Conservation (phyloP, 2,113 vertebrate species). For the Bagarius yarrelli region DNA sequence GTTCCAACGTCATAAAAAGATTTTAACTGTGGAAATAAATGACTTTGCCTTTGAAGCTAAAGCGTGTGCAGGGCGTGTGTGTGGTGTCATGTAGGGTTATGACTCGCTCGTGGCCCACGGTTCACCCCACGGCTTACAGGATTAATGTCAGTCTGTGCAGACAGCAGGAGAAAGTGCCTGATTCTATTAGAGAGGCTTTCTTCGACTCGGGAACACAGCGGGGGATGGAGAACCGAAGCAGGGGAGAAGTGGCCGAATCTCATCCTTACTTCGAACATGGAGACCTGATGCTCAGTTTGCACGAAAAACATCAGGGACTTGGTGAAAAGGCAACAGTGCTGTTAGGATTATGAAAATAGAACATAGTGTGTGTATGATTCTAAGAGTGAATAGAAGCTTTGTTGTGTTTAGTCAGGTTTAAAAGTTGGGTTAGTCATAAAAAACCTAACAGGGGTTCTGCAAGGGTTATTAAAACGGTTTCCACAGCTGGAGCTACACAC, state of each 20-base stretch:
- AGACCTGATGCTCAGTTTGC: constrained; percentile 12
- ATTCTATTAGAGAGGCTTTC: constrained; percentile 31
- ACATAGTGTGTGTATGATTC: not conserved
- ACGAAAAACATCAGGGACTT: not conserved
- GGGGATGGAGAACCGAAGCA: constrained; percentile 22
- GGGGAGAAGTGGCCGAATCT: constrained; percentile 1
- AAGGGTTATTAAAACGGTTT: not conserved
- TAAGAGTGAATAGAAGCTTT: not conserved
- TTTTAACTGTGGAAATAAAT: not conserved
- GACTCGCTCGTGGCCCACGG: constrained; percentile 18
- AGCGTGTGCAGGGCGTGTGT: constrained; percentile 2
- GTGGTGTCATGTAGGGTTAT: not conserved
- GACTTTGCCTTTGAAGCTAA: not conserved
- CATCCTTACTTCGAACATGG: not conserved
- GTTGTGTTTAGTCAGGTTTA: not conserved
- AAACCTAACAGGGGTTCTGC: not conserved
- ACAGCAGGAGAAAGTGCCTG: constrained; percentile 36
- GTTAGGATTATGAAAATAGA: not conserved
- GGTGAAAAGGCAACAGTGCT: not conserved
- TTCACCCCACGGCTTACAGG: constrained; percentile 37
- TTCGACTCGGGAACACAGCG: not conserved
- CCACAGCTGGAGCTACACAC: too few species aligned
- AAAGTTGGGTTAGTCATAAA: not conserved
- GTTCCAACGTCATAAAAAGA: not conserved
- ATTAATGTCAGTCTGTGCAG: constrained; percentile 42